A percentile compares a stretch with the other conserved stretches of the same genome.
Conservation (phyloP, 2,888 invertebrate species). For the Allygus modestus region DNA sequence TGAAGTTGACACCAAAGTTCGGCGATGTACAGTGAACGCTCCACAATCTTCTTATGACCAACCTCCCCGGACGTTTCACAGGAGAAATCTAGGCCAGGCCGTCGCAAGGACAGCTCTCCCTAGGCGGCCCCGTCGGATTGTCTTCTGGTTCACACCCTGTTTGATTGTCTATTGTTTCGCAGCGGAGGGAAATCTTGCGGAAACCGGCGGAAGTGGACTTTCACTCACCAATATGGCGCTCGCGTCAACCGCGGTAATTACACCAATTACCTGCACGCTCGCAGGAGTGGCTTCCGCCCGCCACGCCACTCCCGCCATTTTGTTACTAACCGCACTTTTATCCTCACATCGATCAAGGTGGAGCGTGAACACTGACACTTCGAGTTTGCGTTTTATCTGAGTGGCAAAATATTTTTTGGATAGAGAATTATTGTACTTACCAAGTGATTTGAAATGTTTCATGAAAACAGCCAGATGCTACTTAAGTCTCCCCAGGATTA, state of each 20-base stretch:
- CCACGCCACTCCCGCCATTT: constrained; percentile 45
- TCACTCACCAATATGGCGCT: constrained; percentile 56
- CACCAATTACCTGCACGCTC: constrained; percentile 41
- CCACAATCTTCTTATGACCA: too few species aligned
- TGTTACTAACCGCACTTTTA: constrained; percentile 50
- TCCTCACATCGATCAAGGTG: constrained; percentile 26
- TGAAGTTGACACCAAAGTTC: too few species aligned
- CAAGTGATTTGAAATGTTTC: too few species aligned
- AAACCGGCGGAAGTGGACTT: constrained; percentile 55
- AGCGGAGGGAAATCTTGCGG: constrained; percentile 39
- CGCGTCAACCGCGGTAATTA: constrained; percentile 7
- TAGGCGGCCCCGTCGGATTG: constrained; percentile 13
- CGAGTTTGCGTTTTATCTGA: neutral
- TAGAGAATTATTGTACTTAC: too few species aligned
- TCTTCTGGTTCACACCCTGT: constrained; percentile 53
- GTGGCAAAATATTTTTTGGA: neutral
- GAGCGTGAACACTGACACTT: neutral
- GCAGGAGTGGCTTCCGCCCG: constrained; percentile 15
- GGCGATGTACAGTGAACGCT: too few species aligned
- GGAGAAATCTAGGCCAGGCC: too few species aligned
- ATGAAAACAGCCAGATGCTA: too few species aligned
- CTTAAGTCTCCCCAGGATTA: too few species aligned
- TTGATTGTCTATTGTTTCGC: constrained; percentile 55
- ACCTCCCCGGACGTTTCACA: too few species aligned
- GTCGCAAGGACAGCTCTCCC: neutral